Evolutionary conservation across 2,888 invertebrate genomes (phyloP).

Genomic region (Plebejus melissa): DNA sequence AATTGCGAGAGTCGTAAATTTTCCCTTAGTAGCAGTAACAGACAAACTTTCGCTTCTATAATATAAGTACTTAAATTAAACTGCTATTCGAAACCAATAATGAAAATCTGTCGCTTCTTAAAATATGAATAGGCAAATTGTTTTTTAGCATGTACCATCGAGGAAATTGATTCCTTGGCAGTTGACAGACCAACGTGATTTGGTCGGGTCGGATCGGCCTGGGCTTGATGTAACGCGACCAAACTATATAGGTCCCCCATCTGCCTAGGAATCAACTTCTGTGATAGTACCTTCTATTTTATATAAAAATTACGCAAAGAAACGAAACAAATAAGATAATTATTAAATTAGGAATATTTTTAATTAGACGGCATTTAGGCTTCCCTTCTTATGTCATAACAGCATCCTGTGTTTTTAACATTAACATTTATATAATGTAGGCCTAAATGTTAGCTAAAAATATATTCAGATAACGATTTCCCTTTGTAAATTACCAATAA

Average conservation of each 20-base stretch:
- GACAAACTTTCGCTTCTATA: no score
- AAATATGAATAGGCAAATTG: no score
- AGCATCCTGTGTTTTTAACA: background rate
- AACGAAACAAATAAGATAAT: background rate
- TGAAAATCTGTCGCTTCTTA: no score
- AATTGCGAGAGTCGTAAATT: background rate
- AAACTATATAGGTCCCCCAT: no score
- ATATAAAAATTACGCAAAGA: background rate
- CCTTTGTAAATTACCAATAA: background rate
- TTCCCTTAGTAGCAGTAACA: background rate
- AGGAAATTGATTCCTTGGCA: no score
- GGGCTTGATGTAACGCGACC: no score
- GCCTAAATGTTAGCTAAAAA: slow-evolving; percentile 7
- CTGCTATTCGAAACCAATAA: no score
- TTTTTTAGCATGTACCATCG: no score
- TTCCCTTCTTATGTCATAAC: background rate
- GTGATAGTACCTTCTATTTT: background rate
- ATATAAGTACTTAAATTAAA: no score
- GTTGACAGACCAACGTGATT: no score
- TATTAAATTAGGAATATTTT: background rate
- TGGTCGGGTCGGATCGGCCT: no score
- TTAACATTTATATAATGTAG: background rate
- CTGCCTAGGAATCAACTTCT: no score
- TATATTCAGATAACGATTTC: background rate
- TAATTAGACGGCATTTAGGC: background rate